Percentiles rank a stretch among this genome's conserved stretches.
Evolutionary conservation across 2,888 invertebrate species (phyloP).

Genomic region (Crioceris asparagi): DNA sequence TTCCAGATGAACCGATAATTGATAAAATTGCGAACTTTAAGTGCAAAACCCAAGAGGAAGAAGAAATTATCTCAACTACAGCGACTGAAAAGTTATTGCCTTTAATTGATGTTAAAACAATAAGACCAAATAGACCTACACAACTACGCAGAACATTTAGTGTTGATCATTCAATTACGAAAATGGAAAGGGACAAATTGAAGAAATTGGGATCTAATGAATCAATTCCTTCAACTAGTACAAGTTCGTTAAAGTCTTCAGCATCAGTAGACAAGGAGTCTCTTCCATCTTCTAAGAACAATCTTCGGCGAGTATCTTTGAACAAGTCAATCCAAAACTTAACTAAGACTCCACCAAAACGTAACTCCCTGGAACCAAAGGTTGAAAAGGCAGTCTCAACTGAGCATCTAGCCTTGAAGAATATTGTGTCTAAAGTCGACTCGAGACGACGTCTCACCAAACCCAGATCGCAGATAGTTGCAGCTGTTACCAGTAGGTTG

Average conservation of each 20-base stretch:
- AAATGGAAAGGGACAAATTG: conserved; percentile 23
- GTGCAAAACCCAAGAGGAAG: background rate
- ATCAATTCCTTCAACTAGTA: conserved; percentile 18
- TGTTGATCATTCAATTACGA: conserved; percentile 23
- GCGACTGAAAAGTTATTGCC: conserved; percentile 31
- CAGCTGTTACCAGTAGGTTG: conserved; percentile 57
- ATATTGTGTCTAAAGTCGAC: conserved; percentile 27
- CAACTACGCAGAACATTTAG: conserved; percentile 29
- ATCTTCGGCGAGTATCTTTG: conserved; percentile 23
- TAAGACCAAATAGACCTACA: conserved; percentile 19
- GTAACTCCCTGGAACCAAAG: conserved; percentile 15
- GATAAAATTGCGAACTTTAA: background rate
- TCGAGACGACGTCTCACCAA: conserved; percentile 34
- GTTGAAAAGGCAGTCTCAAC: conserved; percentile 23
- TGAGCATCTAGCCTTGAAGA: conserved; percentile 20
- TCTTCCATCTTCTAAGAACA: conserved; percentile 15
- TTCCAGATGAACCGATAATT: no score
- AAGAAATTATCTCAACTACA: no score
- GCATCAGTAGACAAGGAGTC: conserved; percentile 8
- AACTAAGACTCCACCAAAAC: conserved; percentile 12
- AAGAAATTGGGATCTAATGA: conserved; percentile 24
- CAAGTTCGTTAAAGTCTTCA: conserved; percentile 15
- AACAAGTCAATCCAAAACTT: conserved; percentile 20
- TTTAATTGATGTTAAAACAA: conserved; percentile 29
- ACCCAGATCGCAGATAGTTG: conserved; percentile 54